phyloP scores from a whole-genome alignment of 2,113 vertebrate species.

The Gorilla gorilla region DNA sequence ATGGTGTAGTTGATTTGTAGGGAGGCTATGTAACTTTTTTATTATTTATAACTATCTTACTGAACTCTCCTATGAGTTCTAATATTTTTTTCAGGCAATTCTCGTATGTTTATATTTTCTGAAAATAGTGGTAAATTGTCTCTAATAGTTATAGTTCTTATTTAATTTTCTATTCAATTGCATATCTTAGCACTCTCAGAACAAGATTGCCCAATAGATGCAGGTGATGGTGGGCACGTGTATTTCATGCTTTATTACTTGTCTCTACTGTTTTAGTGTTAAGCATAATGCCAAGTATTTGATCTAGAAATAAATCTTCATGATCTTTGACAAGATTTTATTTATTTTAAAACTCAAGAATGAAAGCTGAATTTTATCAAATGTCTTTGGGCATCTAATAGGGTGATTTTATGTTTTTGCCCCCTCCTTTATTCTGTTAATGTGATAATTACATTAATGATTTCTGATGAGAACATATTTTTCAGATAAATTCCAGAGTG shows the following conservation, averaged over 20 bases:
- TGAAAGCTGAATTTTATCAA: background rate
- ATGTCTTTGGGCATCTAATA: background rate
- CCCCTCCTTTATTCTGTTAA: background rate
- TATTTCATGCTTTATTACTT: background rate
- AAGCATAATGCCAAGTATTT: background rate
- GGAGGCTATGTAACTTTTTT: background rate
- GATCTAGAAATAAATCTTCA: background rate
- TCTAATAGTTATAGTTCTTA: background rate
- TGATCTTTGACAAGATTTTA: background rate
- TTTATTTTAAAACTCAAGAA: background rate
- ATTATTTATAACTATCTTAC: background rate
- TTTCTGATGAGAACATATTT: background rate
- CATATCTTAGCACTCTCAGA: background rate
- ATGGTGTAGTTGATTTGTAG: background rate
- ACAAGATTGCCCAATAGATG: background rate
- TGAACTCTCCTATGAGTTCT: background rate
- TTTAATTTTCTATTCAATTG: background rate
- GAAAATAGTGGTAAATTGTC: background rate
- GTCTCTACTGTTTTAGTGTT: background rate
- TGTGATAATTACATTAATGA: background rate
- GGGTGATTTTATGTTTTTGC: background rate
- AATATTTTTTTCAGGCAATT: background rate
- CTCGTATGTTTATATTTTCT: background rate
- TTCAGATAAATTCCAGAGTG: background rate
- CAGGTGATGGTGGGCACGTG: background rate